Percentiles rank a stretch among this genome's conserved stretches.
phyloP scores from a whole-genome alignment of 30 jellyfish, hydroid and myxozoan genomes.

The Rhopilema esculentum region DNA sequence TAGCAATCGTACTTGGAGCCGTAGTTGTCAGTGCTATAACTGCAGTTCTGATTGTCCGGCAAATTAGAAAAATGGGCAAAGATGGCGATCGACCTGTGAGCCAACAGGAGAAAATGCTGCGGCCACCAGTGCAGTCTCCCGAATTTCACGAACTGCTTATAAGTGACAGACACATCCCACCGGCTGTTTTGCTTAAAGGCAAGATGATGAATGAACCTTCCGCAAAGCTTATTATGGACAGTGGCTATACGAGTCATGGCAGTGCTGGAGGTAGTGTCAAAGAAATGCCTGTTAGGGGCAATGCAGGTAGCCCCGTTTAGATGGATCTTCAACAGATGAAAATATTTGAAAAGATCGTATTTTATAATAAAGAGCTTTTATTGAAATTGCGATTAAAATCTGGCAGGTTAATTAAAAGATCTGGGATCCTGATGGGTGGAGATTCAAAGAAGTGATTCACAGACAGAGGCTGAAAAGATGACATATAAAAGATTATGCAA shows the following conservation, averaged over 20 bases:
- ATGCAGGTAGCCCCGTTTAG: conserved; percentile 40
- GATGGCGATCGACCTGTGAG: conserved; percentile 21
- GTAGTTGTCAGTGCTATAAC: conserved; percentile 56
- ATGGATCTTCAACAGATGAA: neutral
- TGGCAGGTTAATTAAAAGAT: too few species aligned
- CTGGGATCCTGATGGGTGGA: neutral
- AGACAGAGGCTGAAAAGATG: neutral
- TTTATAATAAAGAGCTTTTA: neutral
- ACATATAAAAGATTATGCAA: neutral
- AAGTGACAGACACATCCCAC: conserved; percentile 31
- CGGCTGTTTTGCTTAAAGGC: conserved; percentile 17
- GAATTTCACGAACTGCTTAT: conserved; percentile 55
- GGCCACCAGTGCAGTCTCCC: conserved; percentile 31
- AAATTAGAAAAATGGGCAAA: conserved; percentile 59
- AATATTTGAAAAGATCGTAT: neutral
- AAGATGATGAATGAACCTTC: conserved; percentile 25
- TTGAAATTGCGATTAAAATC: neutral
- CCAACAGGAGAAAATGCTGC: neutral
- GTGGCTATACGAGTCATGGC: conserved; percentile 76
- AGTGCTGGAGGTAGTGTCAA: conserved; percentile 73
- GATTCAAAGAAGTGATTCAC: neutral
- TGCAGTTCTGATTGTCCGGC: conserved; percentile 63
- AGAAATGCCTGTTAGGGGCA: conserved; percentile 32
- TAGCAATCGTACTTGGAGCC: conserved; percentile 75
- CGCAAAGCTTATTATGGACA: conserved; percentile 52